Conservation (phyloP, 2,113 vertebrate species). For the Neotoma lepida region DNA sequence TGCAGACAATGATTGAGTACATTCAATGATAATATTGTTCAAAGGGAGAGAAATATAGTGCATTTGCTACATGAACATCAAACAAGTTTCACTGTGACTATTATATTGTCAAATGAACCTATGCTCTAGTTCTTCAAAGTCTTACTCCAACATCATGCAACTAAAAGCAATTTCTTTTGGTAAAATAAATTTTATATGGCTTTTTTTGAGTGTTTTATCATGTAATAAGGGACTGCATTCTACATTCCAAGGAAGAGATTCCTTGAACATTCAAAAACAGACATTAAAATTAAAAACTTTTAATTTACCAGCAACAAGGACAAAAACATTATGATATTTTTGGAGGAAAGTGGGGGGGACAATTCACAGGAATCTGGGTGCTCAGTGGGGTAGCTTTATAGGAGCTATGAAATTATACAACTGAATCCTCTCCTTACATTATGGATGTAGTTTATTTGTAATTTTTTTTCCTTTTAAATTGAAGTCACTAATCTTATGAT, state of each 20-base stretch:
- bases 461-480: constrained; percentile 75
- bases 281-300: constrained; percentile 37
- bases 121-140: neutral
- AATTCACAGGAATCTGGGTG: constrained; percentile 58
- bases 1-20: neutral
- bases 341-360: constrained; percentile 29
- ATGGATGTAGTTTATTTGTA: constrained; percentile 69
- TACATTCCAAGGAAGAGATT: constrained; percentile 18
- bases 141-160: neutral
- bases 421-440: constrained; percentile 68
- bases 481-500: constrained; percentile 77
- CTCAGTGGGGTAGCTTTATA: constrained; percentile 50
- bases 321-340: constrained; percentile 7
- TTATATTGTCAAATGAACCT: neutral
- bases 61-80: neutral
- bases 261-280: constrained; percentile 28
- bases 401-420: constrained; percentile 61
- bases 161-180: neutral
- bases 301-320: constrained; percentile 1
- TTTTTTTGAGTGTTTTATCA: constrained; percentile 7
- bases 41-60: neutral
- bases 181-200: neutral
- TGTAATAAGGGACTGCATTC: neutral
- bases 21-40: neutral
- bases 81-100: neutral